These are phyloP conservation scores for Schizotus pectinicornis DNA, from an alignment of 2,888 invertebrate species.

Conservation along the genomic window DNA sequence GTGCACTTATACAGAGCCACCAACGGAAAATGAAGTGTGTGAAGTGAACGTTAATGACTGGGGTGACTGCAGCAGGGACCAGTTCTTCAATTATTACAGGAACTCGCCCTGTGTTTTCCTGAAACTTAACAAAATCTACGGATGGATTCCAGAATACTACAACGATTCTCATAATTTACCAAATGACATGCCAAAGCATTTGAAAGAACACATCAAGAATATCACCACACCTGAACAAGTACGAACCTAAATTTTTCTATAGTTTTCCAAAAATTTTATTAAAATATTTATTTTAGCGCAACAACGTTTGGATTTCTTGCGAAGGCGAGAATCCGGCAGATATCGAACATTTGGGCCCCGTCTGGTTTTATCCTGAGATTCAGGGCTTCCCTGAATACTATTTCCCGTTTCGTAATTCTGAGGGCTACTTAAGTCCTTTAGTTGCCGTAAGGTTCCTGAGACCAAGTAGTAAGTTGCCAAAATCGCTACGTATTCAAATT, in stretches of 20 bases:
- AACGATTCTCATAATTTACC: constrained; percentile 75
- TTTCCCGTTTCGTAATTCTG: constrained; percentile 86
- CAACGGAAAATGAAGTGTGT: constrained; percentile 73
- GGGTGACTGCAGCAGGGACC: constrained; percentile 81
- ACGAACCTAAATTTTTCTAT: too few relatives aligned
- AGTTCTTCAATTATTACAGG: constrained; percentile 88
- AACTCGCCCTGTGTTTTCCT: constrained; percentile 94
- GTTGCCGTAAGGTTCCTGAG: constrained; percentile 85
- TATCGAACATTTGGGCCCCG: constrained; percentile 86
- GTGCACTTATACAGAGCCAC: constrained; percentile 52
- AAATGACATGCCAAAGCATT: constrained; percentile 72
- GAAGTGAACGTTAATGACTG: constrained; percentile 84
- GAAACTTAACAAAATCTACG: constrained; percentile 94
- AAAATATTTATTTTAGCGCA: constrained; percentile 4
- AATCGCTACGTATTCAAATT: not conserved
- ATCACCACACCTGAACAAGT: constrained; percentile 35
- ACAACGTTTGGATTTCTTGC: constrained; percentile 89
- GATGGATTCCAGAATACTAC: constrained; percentile 86
- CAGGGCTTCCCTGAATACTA: constrained; percentile 88
- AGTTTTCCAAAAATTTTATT: not conserved
- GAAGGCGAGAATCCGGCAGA: constrained; percentile 94
- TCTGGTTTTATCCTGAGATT: constrained; percentile 73
- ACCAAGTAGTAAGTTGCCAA: constrained; percentile 73
- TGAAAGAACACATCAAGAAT: constrained; percentile 70
- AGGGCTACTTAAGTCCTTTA: constrained; percentile 87